Evolutionary conservation across 2,113 vertebrate genomes (phyloP).

Genomic region (Benitochromis conjunctus): DNA sequence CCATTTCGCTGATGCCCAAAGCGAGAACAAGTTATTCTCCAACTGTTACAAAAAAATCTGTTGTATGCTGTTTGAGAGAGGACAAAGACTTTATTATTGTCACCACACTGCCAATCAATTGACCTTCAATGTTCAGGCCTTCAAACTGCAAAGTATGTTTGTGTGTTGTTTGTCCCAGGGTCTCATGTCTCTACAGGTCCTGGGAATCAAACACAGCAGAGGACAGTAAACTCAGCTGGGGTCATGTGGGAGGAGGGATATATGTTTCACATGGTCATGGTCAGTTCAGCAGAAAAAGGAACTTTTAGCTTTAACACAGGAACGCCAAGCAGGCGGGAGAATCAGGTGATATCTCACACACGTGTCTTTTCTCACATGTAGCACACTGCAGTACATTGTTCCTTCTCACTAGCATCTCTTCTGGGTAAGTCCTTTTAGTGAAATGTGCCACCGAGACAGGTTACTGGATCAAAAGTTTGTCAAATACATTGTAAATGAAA

Average conservation of each 20-base stretch:
- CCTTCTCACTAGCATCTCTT: background rate
- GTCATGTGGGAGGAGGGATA: background rate
- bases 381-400: background rate
- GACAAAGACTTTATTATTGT: slow-evolving; percentile 19
- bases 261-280: slow-evolving; percentile 2
- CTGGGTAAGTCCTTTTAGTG: background rate
- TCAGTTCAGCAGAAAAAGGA: background rate
- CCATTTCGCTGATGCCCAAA: background rate
- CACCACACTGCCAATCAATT: background rate
- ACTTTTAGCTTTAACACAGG: background rate
- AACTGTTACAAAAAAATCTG: background rate
- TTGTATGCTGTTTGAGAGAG: background rate
- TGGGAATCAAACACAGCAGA: slow-evolving; percentile 37
- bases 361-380: background rate
- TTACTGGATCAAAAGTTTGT: background rate
- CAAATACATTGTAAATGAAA: background rate
- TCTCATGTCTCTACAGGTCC: slow-evolving; percentile 27
- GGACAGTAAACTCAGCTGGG: slow-evolving; percentile 45
- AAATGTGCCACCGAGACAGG: background rate
- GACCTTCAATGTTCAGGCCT: background rate
- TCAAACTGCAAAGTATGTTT: background rate
- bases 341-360: fast-evolving
- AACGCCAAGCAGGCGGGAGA: background rate
- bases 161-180: slow-evolving; percentile 20
- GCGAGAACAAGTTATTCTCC: background rate